Evolutionary conservation across 2,797 vertebrate species (phyloP).

Genomic region (Euphonia xanthogaster): DNA sequence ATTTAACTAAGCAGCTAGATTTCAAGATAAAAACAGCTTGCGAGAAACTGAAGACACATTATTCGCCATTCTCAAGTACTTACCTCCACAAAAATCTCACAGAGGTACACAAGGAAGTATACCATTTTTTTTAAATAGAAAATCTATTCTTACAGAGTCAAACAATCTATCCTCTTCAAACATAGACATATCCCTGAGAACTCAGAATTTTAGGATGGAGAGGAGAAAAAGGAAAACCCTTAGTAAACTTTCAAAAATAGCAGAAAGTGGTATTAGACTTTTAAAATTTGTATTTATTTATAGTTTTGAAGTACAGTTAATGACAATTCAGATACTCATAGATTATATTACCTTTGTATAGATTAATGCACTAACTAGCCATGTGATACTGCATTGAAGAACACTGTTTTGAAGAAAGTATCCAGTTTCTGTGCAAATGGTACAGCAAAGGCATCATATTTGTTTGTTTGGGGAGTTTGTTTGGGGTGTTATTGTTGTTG

Average conservation of each 20-base stretch:
- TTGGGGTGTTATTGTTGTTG: no score
- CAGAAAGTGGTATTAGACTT: neutral
- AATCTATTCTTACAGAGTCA: neutral
- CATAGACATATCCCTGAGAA: neutral
- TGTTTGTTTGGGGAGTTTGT: no score
- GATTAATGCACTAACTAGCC: neutral
- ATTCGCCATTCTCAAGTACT: neutral
- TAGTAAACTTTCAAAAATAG: neutral
- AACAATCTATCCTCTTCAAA: neutral
- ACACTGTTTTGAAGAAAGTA: neutral
- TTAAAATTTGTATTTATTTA: neutral
- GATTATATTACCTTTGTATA: neutral
- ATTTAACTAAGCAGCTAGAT: neutral
- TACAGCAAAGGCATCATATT: neutral
- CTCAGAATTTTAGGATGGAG: neutral
- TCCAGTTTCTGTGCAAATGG: neutral
- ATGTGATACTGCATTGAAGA: neutral
- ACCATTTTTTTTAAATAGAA: neutral
- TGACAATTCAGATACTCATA: neutral
- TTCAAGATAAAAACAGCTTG: neutral
- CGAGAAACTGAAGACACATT: neutral
- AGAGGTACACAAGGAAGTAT: neutral
- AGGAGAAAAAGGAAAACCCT: neutral
- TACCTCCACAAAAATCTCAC: neutral
- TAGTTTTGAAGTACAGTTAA: neutral